Percentiles rank a stretch among this genome's conserved stretches.
Conservation (phyloP, 2,797 vertebrate genomes). For the Ctenochaetus hawaiiensis region DNA sequence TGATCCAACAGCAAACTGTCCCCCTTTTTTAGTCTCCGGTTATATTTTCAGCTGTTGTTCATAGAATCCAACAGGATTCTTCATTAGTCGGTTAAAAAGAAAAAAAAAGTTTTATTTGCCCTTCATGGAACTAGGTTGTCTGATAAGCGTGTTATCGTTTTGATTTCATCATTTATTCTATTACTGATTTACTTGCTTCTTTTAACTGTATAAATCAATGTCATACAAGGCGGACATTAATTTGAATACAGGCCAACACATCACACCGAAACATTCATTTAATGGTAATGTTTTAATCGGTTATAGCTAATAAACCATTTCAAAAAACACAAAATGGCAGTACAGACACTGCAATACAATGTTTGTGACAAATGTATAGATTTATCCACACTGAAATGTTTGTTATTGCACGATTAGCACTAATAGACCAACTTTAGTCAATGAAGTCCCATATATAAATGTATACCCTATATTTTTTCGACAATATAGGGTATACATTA, state of each 20-base stretch:
- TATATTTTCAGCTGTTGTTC: constrained; percentile 38
- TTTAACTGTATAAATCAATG: not conserved
- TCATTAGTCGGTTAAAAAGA: constrained; percentile 17
- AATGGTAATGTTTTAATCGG: not conserved
- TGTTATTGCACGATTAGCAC: not conserved
- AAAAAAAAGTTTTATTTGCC: constrained; percentile 19
- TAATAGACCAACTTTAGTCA: not conserved
- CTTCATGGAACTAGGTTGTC: not conserved
- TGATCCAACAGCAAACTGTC: constrained; percentile 49
- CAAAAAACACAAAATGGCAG: not conserved
- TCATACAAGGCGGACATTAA: not conserved
- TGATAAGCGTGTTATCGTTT: constrained; percentile 1
- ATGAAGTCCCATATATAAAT: not conserved
- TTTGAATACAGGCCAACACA: not conserved
- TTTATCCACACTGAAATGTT: not conserved
- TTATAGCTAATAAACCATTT: not conserved
- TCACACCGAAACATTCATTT: not conserved
- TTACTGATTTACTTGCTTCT: not conserved
- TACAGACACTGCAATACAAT: not conserved
- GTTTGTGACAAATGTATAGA: not conserved
- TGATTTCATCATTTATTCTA: not conserved
- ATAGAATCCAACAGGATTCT: constrained; percentile 43
- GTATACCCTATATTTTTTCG: not conserved
- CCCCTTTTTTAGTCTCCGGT: constrained; percentile 28
- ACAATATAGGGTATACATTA: too few species aligned